Percentiles rank a stretch among this genome's conserved stretches.
Conservation (phyloP, 2,888 invertebrate genomes). For the Brachylomia viminalis region DNA sequence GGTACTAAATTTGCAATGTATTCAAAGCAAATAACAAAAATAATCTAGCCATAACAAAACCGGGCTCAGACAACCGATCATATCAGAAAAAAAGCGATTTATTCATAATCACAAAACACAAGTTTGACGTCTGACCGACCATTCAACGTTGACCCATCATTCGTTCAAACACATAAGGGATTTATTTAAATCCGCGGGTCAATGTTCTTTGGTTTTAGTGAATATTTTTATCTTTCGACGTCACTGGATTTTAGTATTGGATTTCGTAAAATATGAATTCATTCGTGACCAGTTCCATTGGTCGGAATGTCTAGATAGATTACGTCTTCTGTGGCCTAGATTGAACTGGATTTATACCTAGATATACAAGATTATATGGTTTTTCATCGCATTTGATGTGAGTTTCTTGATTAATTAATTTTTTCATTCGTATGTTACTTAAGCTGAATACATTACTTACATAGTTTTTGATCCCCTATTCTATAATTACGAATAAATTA, state of each 20-base stretch:
- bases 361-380: neutral
- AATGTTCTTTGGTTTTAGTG: conserved; percentile 20
- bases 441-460: neutral
- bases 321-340: conserved; percentile 5
- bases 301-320: conserved; percentile 7
- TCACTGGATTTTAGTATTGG: conserved; percentile 54
- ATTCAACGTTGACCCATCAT: conserved; percentile 3
- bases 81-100: conserved; percentile 3
- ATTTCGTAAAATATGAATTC: conserved; percentile 44
- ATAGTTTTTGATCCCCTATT: neutral
- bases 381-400: neutral
- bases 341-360: neutral
- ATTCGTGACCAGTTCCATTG: conserved; percentile 18
- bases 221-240: conserved; percentile 62
- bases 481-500: neutral
- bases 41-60: conserved; percentile 12
- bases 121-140: conserved; percentile 24
- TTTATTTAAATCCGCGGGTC: conserved; percentile 37
- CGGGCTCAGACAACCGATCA: neutral
- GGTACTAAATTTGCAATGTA: neutral
- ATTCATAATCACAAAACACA: neutral
- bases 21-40: neutral
- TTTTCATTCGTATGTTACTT: neutral
- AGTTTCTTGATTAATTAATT: neutral
- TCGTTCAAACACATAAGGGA: conserved; percentile 17